These are phyloP conservation scores for Phacellophora camtschatica DNA, from an alignment of 30 jellyfish, hydroid and myxozoan species.

Conservation along the genomic window DNA sequence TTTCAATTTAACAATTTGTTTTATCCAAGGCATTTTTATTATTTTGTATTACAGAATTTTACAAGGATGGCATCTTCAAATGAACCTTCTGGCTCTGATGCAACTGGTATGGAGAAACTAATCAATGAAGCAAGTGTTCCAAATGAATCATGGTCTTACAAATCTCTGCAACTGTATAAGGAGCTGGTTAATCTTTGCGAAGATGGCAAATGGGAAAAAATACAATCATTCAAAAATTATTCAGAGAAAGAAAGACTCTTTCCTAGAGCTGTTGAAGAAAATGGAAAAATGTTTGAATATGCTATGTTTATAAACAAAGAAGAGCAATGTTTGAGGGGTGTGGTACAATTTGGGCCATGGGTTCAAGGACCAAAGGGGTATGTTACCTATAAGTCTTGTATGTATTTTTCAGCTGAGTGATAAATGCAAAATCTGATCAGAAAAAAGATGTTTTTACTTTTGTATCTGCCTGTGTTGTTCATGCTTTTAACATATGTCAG, in stretches of 20 bases:
- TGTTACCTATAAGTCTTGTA: too few relatives aligned
- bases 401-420: too few relatives aligned
- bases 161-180: constrained; percentile 28
- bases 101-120: neutral
- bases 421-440: too few relatives aligned
- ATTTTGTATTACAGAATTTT: too few relatives aligned
- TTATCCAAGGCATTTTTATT: too few relatives aligned
- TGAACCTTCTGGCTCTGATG: too few relatives aligned
- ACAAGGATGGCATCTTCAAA: too few relatives aligned
- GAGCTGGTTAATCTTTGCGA: constrained; percentile 40
- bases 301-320: constrained; percentile 57
- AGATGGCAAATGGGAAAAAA: constrained; percentile 61
- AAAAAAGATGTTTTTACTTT: too few relatives aligned
- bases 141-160: constrained; percentile 55
- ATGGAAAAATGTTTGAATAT: constrained; percentile 68
- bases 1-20: too few relatives aligned
- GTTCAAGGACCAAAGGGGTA: constrained; percentile 74
- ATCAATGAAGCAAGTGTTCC: constrained; percentile 58
- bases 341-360: constrained; percentile 79
- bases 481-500: too few relatives aligned
- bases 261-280: constrained; percentile 26
- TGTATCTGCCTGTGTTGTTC: too few relatives aligned
- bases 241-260: constrained; percentile 15
- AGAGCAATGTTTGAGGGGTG: constrained; percentile 44
- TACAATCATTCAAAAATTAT: constrained; percentile 14